phyloP scores from a whole-genome alignment of 2,113 vertebrate species.

The Lepus timidus region DNA sequence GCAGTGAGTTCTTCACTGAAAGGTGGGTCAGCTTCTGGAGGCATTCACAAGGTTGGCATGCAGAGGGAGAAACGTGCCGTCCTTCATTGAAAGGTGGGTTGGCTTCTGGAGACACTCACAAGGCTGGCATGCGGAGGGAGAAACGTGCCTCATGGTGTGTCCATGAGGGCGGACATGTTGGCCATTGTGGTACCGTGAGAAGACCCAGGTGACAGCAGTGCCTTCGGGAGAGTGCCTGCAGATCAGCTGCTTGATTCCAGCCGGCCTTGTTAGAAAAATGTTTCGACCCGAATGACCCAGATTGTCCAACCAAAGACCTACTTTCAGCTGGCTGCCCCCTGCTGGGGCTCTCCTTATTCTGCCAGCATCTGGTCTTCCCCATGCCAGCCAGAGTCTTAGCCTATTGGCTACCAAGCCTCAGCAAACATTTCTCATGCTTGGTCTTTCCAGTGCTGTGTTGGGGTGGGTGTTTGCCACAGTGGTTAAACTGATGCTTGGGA shows the following conservation, averaged over 20 bases:
- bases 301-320: not conserved
- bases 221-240: not conserved
- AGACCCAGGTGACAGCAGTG: not conserved
- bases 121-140: no score
- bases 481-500: no score
- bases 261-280: not conserved
- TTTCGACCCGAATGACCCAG: not conserved
- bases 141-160: not conserved
- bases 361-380: not conserved
- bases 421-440: not conserved
- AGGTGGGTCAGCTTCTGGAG: not conserved
- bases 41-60: not conserved
- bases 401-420: not conserved
- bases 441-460: not conserved
- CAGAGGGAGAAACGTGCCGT: not conserved
- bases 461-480: no score
- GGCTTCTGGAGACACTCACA: no score
- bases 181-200: not conserved
- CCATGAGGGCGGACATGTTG: no score
- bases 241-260: not conserved
- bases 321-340: not conserved
- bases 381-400: not conserved
- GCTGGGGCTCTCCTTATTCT: not conserved
- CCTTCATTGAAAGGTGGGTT: not conserved
- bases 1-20: not conserved